These are phyloP conservation scores for Crypturellus tataupa DNA, from an alignment of 2,797 vertebrate genomes.

Conservation along the genomic window DNA sequence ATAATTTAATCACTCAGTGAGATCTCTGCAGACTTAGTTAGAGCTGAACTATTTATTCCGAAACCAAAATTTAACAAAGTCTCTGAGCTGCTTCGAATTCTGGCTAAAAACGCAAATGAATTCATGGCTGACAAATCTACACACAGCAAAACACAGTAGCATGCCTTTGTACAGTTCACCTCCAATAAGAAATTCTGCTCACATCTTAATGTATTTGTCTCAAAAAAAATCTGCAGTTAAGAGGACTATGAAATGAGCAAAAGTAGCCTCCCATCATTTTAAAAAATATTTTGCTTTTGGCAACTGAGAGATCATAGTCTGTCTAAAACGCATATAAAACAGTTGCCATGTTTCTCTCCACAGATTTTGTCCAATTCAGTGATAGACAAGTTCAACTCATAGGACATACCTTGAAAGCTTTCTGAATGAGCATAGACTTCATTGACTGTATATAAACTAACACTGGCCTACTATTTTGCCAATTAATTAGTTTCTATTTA, in stretches of 20 bases:
- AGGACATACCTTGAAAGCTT: not conserved
- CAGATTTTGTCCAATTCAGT: not conserved
- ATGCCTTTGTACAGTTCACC: not conserved
- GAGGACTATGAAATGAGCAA: not conserved
- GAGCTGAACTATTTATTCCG: conserved; percentile 17
- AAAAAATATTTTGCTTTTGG: not conserved
- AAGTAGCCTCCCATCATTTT: not conserved
- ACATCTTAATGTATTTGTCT: not conserved
- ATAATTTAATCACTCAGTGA: not conserved
- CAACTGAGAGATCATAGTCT: not conserved
- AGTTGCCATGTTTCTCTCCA: not conserved
- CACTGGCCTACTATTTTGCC: not conserved
- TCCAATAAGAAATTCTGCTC: not conserved
- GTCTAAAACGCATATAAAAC: not conserved
- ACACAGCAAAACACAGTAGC: not conserved
- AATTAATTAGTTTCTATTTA: not conserved
- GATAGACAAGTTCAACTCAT: not conserved
- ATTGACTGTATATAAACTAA: not conserved
- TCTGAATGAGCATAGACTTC: not conserved
- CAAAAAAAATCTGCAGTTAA: not conserved
- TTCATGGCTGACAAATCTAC: not conserved
- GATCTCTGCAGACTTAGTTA: not conserved
- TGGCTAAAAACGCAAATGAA: not conserved
- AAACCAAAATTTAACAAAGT: conserved; percentile 16
- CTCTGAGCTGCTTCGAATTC: not conserved